Evolutionary conservation across 2,888 invertebrate genomes (phyloP), one percentile per base, ranked within the genome.

Genomic region (Cetonia aurata): DNA sequence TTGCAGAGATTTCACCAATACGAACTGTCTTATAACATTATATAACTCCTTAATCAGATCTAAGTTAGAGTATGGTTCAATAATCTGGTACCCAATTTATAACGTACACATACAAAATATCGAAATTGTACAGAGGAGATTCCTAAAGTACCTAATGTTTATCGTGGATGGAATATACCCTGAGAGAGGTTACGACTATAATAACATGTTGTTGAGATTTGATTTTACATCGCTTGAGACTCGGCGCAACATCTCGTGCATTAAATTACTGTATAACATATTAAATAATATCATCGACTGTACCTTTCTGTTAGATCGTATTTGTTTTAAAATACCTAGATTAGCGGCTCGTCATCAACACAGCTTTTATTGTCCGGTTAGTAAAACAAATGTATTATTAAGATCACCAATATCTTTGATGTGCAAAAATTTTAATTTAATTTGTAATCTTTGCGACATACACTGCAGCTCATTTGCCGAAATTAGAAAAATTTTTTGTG

Each of bases 1-100:
- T 10, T 50, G 50, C 19, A 50, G 13, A 15, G 17, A 50, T 50
- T 50, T 50, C 13, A 15, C 50, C 8, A 15, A 50, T 50, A 19
- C 15, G 4, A 50, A 15, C 6, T 50, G 50, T 15, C 50, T 50
- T 50, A 6, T 50, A 50, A 17, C 19, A 15, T 19, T 50, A 8
- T 53, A 53, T 10, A 19, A 12, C 53, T 53, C 53, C 25, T 53
- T 53, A 12, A 9, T 53, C 25, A 53, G 25, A 53, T 53, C n/a
- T 19, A 25, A 53, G 25, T 53, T 53, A 12, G 53, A 53, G 12
- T 53, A 53, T 25, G 53, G n/a, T 3, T n/a, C 53, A 25, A 19
- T 31, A 10, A n/a, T 25, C 3, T 53, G 19, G 53, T 19, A 25
- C 6, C 53, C 53, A 10, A 25, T 53, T 25, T 53, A 31, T 10